These are phyloP conservation scores for Alloplasta piceator DNA, from an alignment of 2,888 invertebrate species.

Conservation along the genomic window DNA sequence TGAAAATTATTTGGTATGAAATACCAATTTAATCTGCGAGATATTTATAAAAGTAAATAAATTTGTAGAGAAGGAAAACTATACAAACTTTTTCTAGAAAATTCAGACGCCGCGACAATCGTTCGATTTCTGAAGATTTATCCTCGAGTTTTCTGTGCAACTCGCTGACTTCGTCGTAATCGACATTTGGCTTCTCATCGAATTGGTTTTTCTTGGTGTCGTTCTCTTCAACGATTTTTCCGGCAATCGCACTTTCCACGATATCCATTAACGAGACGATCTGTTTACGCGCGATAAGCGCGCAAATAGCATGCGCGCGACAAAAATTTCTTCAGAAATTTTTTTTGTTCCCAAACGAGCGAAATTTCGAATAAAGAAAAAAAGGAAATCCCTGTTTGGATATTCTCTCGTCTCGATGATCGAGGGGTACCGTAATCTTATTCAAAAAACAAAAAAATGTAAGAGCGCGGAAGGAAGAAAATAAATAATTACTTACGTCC, in stretches of 20 bases:
- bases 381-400: background rate
- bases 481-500: conserved; percentile 71
- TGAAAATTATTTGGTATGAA: too few relatives aligned
- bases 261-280: conserved; percentile 73
- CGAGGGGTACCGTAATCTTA: background rate
- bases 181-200: conserved; percentile 61
- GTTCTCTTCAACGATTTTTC: conserved; percentile 71
- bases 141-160: conserved; percentile 71
- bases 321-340: conserved; percentile 15
- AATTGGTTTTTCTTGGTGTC: conserved; percentile 64
- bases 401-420: too few relatives aligned
- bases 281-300: conserved; percentile 70
- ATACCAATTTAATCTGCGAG: background rate
- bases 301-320: conserved; percentile 42
- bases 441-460: background rate
- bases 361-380: background rate
- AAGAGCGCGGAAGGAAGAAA: background rate
- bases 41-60: background rate
- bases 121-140: conserved; percentile 71
- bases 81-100: conserved; percentile 77
- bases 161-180: conserved; percentile 65
- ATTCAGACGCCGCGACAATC: conserved; percentile 69
- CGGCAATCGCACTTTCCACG: conserved; percentile 72
- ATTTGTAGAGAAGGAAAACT: conserved; percentile 32
- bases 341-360: conserved; percentile 1